Evolutionary conservation across 1,140 invertebrate species (phyloP).

Genomic region (Rhysida immarginata): DNA sequence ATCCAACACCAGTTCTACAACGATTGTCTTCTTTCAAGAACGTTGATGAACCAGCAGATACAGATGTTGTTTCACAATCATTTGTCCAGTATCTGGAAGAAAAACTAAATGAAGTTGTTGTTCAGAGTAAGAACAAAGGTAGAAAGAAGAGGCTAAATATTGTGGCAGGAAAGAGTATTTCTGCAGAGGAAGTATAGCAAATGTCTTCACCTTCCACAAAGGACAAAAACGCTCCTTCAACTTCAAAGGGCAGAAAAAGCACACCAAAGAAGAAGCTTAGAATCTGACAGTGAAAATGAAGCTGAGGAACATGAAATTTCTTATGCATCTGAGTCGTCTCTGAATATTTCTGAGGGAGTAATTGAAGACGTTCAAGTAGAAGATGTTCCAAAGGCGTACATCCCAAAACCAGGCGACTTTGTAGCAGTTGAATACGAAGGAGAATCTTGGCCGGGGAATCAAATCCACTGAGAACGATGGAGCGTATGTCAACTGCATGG

Average conservation of each 20-base stretch:
- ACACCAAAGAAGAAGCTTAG: neutral
- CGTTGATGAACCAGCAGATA: neutral
- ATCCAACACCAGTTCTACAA: neutral
- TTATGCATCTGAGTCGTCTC: neutral
- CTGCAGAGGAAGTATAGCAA: neutral
- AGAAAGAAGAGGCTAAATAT: neutral
- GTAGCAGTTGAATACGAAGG: neutral
- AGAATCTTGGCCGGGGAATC: neutral
- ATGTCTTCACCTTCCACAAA: neutral
- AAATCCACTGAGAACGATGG: neutral
- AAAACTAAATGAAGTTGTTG: neutral
- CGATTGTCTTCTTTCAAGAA: neutral
- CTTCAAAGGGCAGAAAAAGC: neutral
- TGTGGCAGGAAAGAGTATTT: neutral
- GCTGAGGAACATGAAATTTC: neutral
- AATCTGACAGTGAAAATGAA: neutral
- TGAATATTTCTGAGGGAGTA: neutral
- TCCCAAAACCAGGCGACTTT: neutral
- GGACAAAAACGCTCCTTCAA: too few relatives aligned
- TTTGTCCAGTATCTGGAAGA: neutral
- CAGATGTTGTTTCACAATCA: neutral
- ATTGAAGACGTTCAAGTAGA: neutral
- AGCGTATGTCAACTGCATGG: neutral
- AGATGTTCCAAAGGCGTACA: neutral
- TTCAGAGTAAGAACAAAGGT: neutral